A percentile compares a stretch with the other conserved stretches of the same genome.
phyloP scores from a whole-genome alignment of 2,113 vertebrate genomes.

The Aleadryas rufinucha region DNA sequence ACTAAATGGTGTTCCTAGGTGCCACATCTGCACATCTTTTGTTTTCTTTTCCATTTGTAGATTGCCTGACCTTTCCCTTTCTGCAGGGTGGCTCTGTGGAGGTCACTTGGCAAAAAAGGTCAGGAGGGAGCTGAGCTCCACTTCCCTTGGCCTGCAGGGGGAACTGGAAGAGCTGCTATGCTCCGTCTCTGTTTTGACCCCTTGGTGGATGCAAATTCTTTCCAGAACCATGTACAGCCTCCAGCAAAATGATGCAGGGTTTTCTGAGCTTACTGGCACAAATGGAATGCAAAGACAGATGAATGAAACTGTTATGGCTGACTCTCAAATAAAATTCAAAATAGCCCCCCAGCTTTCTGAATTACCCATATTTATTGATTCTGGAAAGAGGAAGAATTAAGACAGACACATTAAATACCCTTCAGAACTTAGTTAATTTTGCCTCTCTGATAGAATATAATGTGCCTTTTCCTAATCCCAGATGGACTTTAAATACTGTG shows the following conservation, averaged over 20 bases:
- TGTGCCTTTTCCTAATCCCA: background rate
- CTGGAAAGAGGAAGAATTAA: background rate
- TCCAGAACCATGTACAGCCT: background rate
- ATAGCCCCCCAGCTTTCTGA: background rate
- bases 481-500: background rate
- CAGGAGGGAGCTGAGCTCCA: background rate
- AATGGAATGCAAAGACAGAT: background rate
- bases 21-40: background rate
- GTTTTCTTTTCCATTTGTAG: background rate
- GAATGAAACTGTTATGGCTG: background rate
- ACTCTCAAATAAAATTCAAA: background rate
- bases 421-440: background rate
- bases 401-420: background rate
- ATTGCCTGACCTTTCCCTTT: background rate
- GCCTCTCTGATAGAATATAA: background rate
- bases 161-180: background rate
- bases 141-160: background rate
- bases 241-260: background rate
- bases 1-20: background rate
- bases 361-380: background rate
- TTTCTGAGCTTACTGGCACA: background rate
- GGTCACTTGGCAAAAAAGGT: background rate
- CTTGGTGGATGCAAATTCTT: background rate
- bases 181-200: background rate
- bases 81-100: background rate